phyloP scores from a whole-genome alignment of 30 jellyfish, hydroid and myxozoan genomes.

The Hydractinia symbiolongicarpus region DNA sequence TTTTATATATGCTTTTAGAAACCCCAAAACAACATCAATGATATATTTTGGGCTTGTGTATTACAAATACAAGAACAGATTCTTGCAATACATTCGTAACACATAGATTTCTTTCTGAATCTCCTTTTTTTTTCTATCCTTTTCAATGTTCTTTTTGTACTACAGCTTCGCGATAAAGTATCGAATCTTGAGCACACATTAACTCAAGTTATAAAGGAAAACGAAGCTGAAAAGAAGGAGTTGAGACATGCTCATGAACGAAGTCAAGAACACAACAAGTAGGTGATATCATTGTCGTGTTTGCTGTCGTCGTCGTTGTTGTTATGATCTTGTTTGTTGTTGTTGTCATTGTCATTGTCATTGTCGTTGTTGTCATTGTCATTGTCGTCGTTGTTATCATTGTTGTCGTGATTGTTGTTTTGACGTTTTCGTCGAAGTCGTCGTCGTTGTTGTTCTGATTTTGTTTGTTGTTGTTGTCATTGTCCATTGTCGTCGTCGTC shows the following conservation, averaged over 20 bases:
- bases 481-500: neutral
- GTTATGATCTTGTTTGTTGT: too few relatives aligned
- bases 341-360: too few relatives aligned
- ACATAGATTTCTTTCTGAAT: neutral
- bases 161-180: constrained; percentile 56
- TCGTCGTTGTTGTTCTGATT: too few relatives aligned
- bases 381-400: too few relatives aligned
- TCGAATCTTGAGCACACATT: constrained; percentile 59
- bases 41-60: too few relatives aligned
- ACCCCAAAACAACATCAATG: neutral
- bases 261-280: neutral
- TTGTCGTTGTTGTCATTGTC: too few relatives aligned
- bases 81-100: too few relatives aligned
- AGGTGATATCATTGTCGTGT: neutral
- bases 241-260: constrained; percentile 13
- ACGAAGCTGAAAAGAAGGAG: constrained; percentile 39
- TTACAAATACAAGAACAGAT: too few relatives aligned
- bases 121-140: neutral
- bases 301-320: neutral
- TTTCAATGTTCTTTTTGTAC: too few relatives aligned
- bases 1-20: neutral
- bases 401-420: neutral
- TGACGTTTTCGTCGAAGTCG: too few relatives aligned
- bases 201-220: constrained; percentile 67
- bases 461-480: too few relatives aligned